phyloP scores from a whole-genome alignment of 2,888 invertebrate species.

The Silvanus unidentatus region DNA sequence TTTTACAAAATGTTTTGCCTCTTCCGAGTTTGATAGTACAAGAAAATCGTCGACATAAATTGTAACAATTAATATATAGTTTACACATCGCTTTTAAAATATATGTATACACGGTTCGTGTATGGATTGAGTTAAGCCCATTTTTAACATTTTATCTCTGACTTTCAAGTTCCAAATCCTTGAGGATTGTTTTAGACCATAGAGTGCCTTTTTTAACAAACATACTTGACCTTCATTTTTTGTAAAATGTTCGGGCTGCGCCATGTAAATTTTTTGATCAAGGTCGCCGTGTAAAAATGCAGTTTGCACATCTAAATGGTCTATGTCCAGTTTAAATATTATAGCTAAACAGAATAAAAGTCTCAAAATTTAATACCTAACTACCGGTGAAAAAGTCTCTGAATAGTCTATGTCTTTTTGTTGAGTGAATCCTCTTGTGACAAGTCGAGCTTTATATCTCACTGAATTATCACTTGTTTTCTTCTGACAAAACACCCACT shows the following conservation, averaged over 20 bases:
- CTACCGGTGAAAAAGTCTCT: conserved; percentile 20
- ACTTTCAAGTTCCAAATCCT: conserved; percentile 12
- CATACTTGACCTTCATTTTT: conserved; percentile 7
- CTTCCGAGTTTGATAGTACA: conserved; percentile 10
- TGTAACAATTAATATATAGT: conserved; percentile 5
- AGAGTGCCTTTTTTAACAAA: conserved; percentile 10
- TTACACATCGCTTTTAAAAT: conserved; percentile 9
- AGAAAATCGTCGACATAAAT: conserved; percentile 2
- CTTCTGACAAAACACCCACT: conserved; percentile 3
- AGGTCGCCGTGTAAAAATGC: conserved; percentile 15
- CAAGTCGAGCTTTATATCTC: conserved; percentile 6
- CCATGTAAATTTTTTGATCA: conserved; percentile 8
- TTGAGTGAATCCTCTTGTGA: conserved; percentile 14
- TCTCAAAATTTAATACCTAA: conserved; percentile 13
- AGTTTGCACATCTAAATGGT: conserved; percentile 14
- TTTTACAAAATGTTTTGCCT: conserved; percentile 2
- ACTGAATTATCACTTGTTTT: neutral
- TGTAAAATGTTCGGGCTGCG: conserved; percentile 10
- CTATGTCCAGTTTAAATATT: conserved; percentile 7
- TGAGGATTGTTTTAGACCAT: conserved; percentile 14
- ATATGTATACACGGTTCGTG: conserved; percentile 16
- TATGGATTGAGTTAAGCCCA: conserved; percentile 14
- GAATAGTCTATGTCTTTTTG: conserved; percentile 14
- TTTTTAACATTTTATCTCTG: neutral
- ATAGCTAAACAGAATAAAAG: conserved; percentile 14